Evolutionary conservation across 2,797 vertebrate species (phyloP).

Genomic region (Psittacula derbiana): DNA sequence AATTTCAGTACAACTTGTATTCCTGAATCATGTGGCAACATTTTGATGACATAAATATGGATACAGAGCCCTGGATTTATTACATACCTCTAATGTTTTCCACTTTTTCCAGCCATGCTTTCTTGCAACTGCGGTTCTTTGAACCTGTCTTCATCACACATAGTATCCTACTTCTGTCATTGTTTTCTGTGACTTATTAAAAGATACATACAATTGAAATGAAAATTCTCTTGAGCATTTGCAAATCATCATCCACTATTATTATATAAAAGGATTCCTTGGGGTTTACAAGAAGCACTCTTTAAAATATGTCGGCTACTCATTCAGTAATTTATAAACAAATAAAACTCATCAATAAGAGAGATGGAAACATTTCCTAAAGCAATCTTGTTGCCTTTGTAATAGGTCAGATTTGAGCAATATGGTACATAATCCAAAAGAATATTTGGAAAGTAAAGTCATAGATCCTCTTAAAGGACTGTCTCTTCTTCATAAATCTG

Average conservation of each 20-base stretch:
- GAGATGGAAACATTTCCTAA: background rate
- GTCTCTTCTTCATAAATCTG: background rate
- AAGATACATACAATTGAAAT: background rate
- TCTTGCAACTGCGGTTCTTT: background rate
- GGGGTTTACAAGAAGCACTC: background rate
- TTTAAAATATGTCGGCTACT: background rate
- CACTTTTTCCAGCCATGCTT: background rate
- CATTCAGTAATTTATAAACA: constrained; percentile 4
- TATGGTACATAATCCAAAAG: background rate
- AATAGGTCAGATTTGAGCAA: background rate
- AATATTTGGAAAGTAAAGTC: background rate
- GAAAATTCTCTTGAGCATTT: background rate
- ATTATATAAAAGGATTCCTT: background rate
- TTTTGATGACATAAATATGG: background rate
- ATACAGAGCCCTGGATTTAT: background rate
- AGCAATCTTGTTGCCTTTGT: background rate
- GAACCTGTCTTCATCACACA: background rate
- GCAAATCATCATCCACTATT: background rate
- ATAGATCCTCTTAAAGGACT: background rate
- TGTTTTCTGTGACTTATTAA: background rate
- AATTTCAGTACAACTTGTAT: background rate
- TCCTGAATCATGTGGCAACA: background rate
- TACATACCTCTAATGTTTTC: background rate
- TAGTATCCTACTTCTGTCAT: background rate
- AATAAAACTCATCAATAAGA: background rate